Conservation (phyloP, 2,888 invertebrate genomes). For the Dynastes maya region DNA sequence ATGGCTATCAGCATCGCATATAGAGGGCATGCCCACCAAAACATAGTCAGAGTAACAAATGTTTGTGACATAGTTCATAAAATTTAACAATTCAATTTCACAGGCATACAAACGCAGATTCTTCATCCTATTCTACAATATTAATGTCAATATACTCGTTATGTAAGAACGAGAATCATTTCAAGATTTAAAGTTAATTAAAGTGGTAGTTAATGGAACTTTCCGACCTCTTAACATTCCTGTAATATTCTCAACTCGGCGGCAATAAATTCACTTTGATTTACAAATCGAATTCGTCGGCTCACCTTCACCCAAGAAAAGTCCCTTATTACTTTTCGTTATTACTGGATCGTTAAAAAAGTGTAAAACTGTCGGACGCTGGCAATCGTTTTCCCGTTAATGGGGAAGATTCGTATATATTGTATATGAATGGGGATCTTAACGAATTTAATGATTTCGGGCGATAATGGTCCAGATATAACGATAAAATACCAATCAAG, state of each 20-base stretch:
- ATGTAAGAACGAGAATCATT: not conserved
- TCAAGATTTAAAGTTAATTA: constrained; percentile 9
- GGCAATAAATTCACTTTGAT: constrained; percentile 15
- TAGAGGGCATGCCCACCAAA: too few species aligned
- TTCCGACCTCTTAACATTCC: constrained; percentile 4
- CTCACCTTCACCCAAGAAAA: constrained; percentile 2
- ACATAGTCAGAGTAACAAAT: too few species aligned
- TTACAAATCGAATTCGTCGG: constrained; percentile 24
- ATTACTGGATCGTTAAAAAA: constrained; percentile 41
- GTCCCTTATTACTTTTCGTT: constrained; percentile 33
- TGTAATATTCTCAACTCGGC: not conserved
- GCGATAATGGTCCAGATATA: constrained; percentile 41
- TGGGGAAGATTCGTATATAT: constrained; percentile 28
- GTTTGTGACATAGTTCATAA: too few species aligned
- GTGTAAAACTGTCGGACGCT: constrained; percentile 33
- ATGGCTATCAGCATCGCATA: too few species aligned
- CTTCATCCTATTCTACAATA: too few species aligned
- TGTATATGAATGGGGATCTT: constrained; percentile 37
- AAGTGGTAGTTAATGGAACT: constrained; percentile 8
- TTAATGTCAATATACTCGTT: too few species aligned
- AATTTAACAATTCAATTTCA: too few species aligned
- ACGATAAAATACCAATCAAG: constrained; percentile 48
- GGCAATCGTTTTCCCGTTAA: constrained; percentile 36
- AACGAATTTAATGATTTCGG: constrained; percentile 44
- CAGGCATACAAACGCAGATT: too few species aligned